Percentiles rank a stretch among this genome's conserved stretches.
Conservation (phyloP, 2,888 invertebrate genomes). For the Crioceris asparagi region DNA sequence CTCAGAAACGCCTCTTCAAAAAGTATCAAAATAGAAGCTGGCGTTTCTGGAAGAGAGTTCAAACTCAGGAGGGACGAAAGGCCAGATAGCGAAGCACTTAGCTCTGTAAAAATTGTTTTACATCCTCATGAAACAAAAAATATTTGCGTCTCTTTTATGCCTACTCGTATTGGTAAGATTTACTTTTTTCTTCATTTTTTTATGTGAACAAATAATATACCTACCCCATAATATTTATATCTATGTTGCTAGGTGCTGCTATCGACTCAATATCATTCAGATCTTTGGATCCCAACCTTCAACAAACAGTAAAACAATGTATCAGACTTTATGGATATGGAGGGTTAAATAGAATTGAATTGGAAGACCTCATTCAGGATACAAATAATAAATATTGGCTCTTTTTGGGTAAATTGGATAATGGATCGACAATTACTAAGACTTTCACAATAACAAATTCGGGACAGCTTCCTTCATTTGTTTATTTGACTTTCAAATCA, state of each 20-base stretch:
- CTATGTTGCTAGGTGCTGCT: constrained; percentile 42
- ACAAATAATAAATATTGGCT: constrained; percentile 47
- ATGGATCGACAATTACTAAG: constrained; percentile 37
- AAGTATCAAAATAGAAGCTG: constrained; percentile 44
- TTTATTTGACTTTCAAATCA: constrained; percentile 25
- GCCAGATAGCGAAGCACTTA: constrained; percentile 30
- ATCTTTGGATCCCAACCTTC: constrained; percentile 33
- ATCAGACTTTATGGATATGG: constrained; percentile 49
- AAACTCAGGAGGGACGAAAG: constrained; percentile 32
- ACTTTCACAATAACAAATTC: constrained; percentile 44
- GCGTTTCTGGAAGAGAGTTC: constrained; percentile 41
- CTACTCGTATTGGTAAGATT: constrained; percentile 35
- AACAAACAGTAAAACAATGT: constrained; percentile 29
- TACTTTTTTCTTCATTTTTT: too few relatives aligned
- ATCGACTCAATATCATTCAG: constrained; percentile 46
- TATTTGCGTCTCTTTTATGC: constrained; percentile 44
- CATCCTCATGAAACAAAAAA: constrained; percentile 48
- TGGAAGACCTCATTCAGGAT: constrained; percentile 39
- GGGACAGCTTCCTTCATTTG: constrained; percentile 47
- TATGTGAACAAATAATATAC: too few relatives aligned
- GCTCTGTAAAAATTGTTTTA: constrained; percentile 36
- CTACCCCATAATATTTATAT: not conserved
- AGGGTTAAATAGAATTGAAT: constrained; percentile 42
- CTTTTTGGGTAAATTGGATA: constrained; percentile 45
- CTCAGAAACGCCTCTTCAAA: constrained; percentile 47